Evolutionary conservation across 64 coral and sea anemone species (phyloP), one percentile per base, ranked within the genome.

Genomic region (Stichodactyla helianthus): DNA sequence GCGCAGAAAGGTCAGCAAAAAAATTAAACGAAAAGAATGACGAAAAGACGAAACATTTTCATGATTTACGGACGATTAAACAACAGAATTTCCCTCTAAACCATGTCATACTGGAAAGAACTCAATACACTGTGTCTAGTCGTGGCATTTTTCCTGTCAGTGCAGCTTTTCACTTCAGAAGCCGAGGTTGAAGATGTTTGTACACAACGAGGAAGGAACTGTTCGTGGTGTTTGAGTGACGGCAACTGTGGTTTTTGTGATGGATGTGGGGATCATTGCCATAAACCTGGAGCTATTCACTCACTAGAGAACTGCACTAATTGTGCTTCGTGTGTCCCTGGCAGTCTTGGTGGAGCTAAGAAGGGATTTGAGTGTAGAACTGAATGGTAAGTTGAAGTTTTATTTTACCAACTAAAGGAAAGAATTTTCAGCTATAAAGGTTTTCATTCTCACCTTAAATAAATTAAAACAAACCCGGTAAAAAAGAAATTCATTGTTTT

Each of bases 161-260:
- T 79, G 6, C 85, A 91, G 59, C 85, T 91, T n/a, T 91, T 84
- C 79, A 84, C 71, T 17, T 86, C 85, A n/a, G 89, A 82, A 64
- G 58, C 55, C 25, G 84, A 53, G 10, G 84, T 86, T 28, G 84
- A 86, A 3, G 79, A 86, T 17, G 77, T 84, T 82, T 98, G 96
- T 85, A 61, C 78, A 25, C 76, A 87, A 50, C 85, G 96, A 60
- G 96, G 96, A 51, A 70, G 90, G 82, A 98, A 98, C 74, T 98
- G 96, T 51, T 92, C 87, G 10, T 98, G 90, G 90, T 98, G 96
- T 85, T 51, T 98, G n/a, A 94, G 93, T 62, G 96, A 98, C 68
- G 93, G 96, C 53, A 98, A 95, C 54, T 98, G 96, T 86, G 96
- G 96, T 23, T 98, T 98, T 82, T 98, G 96, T 77, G 96, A 98